Evolutionary conservation across 2,113 vertebrate genomes (phyloP).

Genomic region (Rhipidura dahli): DNA sequence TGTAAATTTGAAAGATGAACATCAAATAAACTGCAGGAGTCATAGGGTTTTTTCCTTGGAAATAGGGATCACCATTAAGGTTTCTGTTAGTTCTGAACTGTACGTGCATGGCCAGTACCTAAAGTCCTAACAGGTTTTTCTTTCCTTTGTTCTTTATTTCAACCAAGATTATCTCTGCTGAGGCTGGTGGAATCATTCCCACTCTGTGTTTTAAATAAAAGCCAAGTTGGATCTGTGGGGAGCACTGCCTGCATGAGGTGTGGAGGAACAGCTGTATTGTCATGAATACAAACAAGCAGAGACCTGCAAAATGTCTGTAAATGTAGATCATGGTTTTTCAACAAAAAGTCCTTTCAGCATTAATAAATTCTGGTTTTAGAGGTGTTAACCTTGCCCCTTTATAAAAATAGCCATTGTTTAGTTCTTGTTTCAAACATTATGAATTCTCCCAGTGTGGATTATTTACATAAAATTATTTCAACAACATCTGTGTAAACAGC

Average conservation of each 20-base stretch:
- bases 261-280: not conserved
- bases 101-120: fast-evolving
- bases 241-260: conserved; percentile 7
- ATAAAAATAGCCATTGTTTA: not conserved
- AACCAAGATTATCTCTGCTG: not conserved
- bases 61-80: not conserved
- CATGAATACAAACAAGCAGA: conserved; percentile 27
- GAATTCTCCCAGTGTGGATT: not conserved
- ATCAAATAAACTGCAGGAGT: not conserved
- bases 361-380: not conserved
- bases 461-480: not conserved
- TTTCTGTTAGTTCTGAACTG: not conserved
- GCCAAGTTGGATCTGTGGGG: not conserved
- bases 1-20: not conserved
- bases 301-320: not conserved
- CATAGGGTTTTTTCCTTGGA: not conserved
- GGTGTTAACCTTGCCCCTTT: not conserved
- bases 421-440: not conserved
- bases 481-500: not conserved
- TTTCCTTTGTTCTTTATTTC: not conserved
- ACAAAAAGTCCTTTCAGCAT: not conserved
- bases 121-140: not conserved
- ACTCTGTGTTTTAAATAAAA: not conserved
- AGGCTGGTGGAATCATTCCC: not conserved
- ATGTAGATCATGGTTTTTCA: not conserved